Evolutionary conservation across 2,113 vertebrate species (phyloP).

Genomic region (Leucopsar rothschildi): DNA sequence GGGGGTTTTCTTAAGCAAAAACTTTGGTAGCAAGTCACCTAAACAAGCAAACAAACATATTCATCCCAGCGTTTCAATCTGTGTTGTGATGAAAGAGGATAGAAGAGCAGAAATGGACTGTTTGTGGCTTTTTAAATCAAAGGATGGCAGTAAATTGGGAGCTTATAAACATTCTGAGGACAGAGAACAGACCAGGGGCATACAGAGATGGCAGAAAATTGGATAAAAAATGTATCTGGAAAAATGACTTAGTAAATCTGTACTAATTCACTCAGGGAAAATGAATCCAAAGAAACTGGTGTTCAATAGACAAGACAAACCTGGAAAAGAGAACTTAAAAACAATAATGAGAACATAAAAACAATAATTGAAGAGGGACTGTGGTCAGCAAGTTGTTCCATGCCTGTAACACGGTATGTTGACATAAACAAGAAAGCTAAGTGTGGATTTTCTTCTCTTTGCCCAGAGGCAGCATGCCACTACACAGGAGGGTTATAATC

Average conservation of each 20-base stretch:
- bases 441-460: slow-evolving; percentile 37
- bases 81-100: not conserved
- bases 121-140: slow-evolving; percentile 15
- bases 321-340: not conserved
- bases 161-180: not conserved
- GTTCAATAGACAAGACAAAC: not conserved
- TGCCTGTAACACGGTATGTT: not conserved
- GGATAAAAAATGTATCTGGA: not conserved
- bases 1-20: not conserved
- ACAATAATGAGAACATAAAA: not conserved
- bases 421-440: slow-evolving; percentile 52
- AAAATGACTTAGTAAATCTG: not conserved
- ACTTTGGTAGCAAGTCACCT: not conserved
- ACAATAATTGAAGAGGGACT: not conserved
- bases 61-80: not conserved
- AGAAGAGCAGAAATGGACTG: not conserved
- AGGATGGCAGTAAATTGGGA: not conserved
- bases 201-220: not conserved
- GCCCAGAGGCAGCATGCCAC: slow-evolving; percentile 42
- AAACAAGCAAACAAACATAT: not conserved
- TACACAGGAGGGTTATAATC: slow-evolving; percentile 42
- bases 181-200: not conserved
- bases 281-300: not conserved
- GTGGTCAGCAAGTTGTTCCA: slow-evolving; percentile 38
- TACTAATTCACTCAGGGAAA: slow-evolving; percentile 21